These are phyloP conservation scores for Paratrypauchen microcephalus DNA, from an alignment of 2,797 vertebrate genomes.

Conservation along the genomic window DNA sequence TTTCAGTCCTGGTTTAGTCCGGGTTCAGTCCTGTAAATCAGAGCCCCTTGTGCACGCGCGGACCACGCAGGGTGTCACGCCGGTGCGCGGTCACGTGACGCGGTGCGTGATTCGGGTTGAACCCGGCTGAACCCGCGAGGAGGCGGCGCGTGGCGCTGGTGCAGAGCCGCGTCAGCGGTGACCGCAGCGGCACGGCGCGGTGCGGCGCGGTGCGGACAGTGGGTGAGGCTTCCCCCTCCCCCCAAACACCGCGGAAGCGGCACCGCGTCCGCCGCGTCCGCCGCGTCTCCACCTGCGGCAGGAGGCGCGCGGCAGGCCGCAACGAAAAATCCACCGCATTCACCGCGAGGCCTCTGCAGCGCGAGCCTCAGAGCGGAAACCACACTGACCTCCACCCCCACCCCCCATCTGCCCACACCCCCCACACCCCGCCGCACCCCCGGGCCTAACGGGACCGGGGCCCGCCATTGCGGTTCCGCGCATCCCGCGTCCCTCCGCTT, in stretches of 20 bases:
- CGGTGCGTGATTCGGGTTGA: conserved; percentile 11
- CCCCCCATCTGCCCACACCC: not conserved
- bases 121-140: conserved; percentile 55
- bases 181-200: conserved; percentile 8
- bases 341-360: conserved; percentile 8
- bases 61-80: not conserved
- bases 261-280: not conserved
- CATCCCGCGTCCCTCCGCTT: not conserved
- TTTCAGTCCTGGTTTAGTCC: not conserved
- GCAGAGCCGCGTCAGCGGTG: conserved; percentile 41
- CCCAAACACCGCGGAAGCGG: not conserved
- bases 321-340: conserved; percentile 23
- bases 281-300: conserved; percentile 1
- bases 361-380: conserved; percentile 6
- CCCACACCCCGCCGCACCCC: not conserved
- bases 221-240: conserved; percentile 1
- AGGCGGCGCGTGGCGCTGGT: conserved; percentile 38
- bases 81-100: conserved; percentile 12
- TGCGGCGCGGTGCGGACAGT: not conserved
- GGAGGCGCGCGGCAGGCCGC: conserved; percentile 1
- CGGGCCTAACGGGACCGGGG: conserved; percentile 1
- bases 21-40: not conserved
- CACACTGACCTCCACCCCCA: conserved; percentile 5
- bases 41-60: not conserved
- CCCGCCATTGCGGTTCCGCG: not conserved